Percentiles rank a stretch among this genome's conserved stretches.
Evolutionary conservation across 2,797 vertebrate species (phyloP).

Genomic region (Tympanoctomys barrerae): DNA sequence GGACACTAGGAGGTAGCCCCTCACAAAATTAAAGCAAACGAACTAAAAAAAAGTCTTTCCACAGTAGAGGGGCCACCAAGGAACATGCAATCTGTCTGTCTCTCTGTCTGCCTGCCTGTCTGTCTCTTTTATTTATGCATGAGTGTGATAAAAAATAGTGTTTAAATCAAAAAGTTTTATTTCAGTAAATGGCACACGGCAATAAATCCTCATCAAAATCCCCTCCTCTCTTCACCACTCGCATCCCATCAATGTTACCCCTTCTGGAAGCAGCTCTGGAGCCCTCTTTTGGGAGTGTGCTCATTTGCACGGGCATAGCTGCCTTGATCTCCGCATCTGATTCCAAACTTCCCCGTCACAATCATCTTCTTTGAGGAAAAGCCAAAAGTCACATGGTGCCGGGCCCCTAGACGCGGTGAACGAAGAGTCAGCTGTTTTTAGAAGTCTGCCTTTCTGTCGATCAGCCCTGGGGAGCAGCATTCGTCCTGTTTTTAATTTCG

Average conservation of each 20-base stretch:
- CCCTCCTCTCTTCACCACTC: not conserved
- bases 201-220: not conserved
- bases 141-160: not conserved
- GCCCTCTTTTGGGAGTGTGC: not conserved
- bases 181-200: not conserved
- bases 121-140: not conserved
- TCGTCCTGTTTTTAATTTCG: not conserved
- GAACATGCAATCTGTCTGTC: not conserved
- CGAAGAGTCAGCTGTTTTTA: too few species aligned
- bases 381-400: too few species aligned
- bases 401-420: not conserved
- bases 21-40: not conserved
- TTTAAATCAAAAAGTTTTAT: not conserved
- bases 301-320: not conserved
- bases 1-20: not conserved
- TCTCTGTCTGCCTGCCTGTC: too few species aligned
- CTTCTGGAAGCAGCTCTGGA: not conserved
- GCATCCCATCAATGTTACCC: rapidly evolving
- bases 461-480: not conserved
- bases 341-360: not conserved
- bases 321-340: not conserved
- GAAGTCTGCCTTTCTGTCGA: not conserved
- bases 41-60: not conserved
- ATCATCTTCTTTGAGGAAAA: not conserved
- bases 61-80: not conserved